A percentile compares a stretch with the other conserved stretches of the same genome.
phyloP scores from a whole-genome alignment of 2,888 invertebrate species.

The Pyrrhosoma nymphula region DNA sequence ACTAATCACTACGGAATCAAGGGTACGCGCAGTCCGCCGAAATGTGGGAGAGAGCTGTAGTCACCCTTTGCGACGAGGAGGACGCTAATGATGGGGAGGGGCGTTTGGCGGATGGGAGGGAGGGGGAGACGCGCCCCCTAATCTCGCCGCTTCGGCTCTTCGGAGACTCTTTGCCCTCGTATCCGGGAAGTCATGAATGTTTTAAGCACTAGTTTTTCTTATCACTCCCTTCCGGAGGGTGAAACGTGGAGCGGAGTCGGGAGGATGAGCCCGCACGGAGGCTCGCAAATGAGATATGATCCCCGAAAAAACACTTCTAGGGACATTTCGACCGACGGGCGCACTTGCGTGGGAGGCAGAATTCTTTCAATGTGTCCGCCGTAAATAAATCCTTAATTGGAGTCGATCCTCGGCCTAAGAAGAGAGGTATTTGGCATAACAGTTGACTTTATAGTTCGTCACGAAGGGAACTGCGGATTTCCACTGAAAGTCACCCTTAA shows the following conservation, averaged over 20 bases:
- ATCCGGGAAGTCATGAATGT: no score
- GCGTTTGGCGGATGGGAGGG: no score
- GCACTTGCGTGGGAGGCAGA: neutral
- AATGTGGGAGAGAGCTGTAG: no score
- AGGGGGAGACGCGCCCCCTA: no score
- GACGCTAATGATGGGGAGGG: no score
- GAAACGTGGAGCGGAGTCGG: neutral
- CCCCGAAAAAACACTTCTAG: neutral
- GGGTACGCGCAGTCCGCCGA: no score
- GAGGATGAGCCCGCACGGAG: neutral
- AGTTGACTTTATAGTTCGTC: neutral
- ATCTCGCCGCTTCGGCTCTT: no score
- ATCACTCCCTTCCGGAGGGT: no score
- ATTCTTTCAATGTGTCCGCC: neutral
- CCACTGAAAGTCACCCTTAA: neutral
- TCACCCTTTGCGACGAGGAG: no score
- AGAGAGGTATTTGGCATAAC: neutral
- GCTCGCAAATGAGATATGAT: neutral
- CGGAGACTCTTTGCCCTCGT: no score
- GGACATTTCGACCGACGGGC: neutral
- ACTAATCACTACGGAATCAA: no score
- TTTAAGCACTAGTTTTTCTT: no score
- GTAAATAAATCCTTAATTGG: neutral
- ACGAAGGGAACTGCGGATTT: neutral
- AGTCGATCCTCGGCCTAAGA: neutral